phyloP scores from a whole-genome alignment of 1,140 invertebrate species.

The Acromyrmex heyeri region DNA sequence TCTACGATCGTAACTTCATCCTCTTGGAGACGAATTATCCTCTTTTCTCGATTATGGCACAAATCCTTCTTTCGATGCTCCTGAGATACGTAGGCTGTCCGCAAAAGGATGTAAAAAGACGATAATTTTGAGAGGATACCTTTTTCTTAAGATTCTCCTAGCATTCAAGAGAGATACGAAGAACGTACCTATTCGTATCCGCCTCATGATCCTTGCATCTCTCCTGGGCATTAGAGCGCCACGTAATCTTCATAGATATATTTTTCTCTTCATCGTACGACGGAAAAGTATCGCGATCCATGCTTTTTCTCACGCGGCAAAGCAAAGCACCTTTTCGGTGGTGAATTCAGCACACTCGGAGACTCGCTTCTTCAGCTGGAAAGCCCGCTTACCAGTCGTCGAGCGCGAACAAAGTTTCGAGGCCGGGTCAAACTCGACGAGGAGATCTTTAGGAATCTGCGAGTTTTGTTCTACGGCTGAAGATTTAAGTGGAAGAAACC shows the following conservation, averaged over 20 bases:
- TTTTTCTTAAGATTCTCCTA: constrained; percentile 14
- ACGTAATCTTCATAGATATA: constrained; percentile 46
- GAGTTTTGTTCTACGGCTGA: constrained; percentile 62
- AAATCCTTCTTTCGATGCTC: constrained; percentile 16
- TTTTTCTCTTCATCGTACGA: not conserved
- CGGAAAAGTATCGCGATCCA: not conserved
- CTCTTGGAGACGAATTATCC: constrained; percentile 44
- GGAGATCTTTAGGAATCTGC: constrained; percentile 55
- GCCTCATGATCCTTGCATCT: constrained; percentile 40
- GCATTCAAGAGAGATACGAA: constrained; percentile 3
- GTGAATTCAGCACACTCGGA: constrained; percentile 41
- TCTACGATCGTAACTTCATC: constrained; percentile 16
- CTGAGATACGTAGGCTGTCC: constrained; percentile 18
- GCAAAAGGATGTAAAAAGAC: constrained; percentile 5
- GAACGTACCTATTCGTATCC: constrained; percentile 18
- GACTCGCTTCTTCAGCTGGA: constrained; percentile 45
- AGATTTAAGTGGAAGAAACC: constrained; percentile 56
- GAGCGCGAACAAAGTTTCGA: constrained; percentile 56
- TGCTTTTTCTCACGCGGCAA: constrained; percentile 38
- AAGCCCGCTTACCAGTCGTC: constrained; percentile 49
- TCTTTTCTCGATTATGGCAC: constrained; percentile 45
- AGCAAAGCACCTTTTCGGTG: constrained; percentile 7
- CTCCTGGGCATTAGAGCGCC: not conserved
- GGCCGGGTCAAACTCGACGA: constrained; percentile 47
- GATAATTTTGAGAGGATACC: constrained; percentile 43